These are phyloP conservation scores for Urocynchramus pylzowi DNA, from an alignment of 2,113 vertebrate genomes.

Conservation along the genomic window DNA sequence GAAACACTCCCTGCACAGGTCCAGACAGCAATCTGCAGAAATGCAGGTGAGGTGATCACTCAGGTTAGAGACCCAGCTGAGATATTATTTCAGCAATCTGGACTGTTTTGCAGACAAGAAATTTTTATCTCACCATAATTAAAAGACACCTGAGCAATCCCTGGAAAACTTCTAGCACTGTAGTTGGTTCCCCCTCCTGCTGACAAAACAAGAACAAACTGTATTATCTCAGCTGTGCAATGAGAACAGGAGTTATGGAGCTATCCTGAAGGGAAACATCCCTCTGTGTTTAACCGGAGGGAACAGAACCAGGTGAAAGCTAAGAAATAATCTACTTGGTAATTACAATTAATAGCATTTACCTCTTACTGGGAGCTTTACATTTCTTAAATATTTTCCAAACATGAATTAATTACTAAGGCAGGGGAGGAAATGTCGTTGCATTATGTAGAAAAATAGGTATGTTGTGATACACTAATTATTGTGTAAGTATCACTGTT, in stretches of 20 bases:
- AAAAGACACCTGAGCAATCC: neutral
- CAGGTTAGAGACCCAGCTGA: neutral
- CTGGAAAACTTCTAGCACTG: neutral
- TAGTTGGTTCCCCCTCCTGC: neutral
- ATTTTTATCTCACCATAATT: neutral
- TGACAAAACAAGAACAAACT: neutral
- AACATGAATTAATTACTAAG: constrained; percentile 12
- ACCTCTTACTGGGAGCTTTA: constrained; percentile 5
- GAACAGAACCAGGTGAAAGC: neutral
- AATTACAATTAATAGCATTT: constrained; percentile 32
- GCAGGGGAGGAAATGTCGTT: neutral
- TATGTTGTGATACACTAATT: neutral
- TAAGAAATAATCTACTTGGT: neutral
- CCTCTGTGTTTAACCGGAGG: neutral
- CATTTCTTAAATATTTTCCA: constrained; percentile 9
- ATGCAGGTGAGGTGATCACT: neutral
- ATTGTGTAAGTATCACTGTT: neutral
- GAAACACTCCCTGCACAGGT: neutral
- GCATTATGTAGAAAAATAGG: neutral
- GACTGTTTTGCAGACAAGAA: neutral
- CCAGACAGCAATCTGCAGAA: neutral
- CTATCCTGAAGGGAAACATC: neutral
- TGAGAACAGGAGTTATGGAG: neutral
- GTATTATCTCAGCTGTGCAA: neutral
- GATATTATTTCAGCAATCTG: neutral